phyloP scores from a whole-genome alignment of 2,113 vertebrate genomes.

The Alligator sinensis region DNA sequence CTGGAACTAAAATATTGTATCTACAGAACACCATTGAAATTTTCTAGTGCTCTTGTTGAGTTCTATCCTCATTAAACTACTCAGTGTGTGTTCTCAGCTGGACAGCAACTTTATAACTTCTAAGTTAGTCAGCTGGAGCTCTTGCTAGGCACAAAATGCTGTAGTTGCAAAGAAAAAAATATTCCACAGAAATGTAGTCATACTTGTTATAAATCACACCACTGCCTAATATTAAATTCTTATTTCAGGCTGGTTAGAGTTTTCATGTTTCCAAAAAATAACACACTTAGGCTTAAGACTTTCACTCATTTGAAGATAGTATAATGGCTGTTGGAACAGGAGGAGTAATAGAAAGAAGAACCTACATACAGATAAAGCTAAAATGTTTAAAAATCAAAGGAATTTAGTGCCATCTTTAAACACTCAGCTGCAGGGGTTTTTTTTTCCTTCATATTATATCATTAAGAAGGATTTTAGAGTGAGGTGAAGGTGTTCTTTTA shows the following conservation, averaged over 20 bases:
- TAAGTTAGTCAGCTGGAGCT: conserved; percentile 31
- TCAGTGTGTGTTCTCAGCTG: conserved; percentile 45
- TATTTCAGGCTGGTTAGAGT: background rate
- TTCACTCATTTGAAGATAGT: background rate
- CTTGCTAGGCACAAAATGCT: background rate
- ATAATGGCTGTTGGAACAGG: background rate
- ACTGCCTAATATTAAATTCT: background rate
- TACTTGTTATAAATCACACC: background rate
- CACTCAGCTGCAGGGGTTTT: accelerated
- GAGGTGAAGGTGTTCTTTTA: background rate
- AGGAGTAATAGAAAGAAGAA: background rate
- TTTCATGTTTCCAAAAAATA: background rate
- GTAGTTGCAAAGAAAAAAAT: background rate
- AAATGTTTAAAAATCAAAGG: background rate
- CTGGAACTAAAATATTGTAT: background rate
- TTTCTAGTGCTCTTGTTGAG: background rate
- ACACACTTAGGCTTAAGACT: background rate
- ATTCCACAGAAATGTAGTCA: background rate
- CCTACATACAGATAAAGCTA: background rate
- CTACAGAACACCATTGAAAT: background rate
- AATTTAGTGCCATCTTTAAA: background rate
- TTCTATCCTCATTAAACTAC: conserved; percentile 54
- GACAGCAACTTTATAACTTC: conserved; percentile 31
- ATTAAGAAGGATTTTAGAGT: background rate
- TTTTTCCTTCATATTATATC: background rate